These are phyloP conservation scores for Epizoanthus illoricatus DNA, from an alignment of 92 coral and sea anemone species.

Conservation along the genomic window DNA sequence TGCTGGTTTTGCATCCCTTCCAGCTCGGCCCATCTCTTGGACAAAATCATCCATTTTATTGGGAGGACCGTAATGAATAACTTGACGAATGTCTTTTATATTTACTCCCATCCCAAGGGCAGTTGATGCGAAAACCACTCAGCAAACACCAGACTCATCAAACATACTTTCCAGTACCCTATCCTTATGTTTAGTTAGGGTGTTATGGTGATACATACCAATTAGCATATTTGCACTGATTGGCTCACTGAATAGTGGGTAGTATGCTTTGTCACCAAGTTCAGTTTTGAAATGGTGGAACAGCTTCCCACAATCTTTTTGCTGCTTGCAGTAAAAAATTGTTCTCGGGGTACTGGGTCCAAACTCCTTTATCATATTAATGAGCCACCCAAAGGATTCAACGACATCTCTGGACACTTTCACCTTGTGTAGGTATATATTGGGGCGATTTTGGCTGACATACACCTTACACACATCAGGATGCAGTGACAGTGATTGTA, in stretches of 20 bases:
- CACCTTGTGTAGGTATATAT: slow-evolving; percentile 34
- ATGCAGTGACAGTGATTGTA: slow-evolving; percentile 38
- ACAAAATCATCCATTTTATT: slow-evolving; percentile 51
- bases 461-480: slow-evolving; percentile 19
- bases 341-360: slow-evolving; percentile 37
- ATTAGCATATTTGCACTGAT: slow-evolving; percentile 16
- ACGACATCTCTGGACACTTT: slow-evolving; percentile 20
- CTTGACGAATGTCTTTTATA: slow-evolving; percentile 35
- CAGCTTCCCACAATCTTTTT: slow-evolving; percentile 62
- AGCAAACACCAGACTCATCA: slow-evolving; percentile 33
- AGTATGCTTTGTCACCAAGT: slow-evolving; percentile 37
- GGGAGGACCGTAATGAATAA: slow-evolving; percentile 57
- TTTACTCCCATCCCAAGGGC: slow-evolving; percentile 66
- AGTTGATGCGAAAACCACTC: slow-evolving; percentile 69
- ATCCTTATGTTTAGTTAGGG: slow-evolving; percentile 9
- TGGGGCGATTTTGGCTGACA: slow-evolving; percentile 38
- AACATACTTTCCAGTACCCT: slow-evolving; percentile 10
- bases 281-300: slow-evolving; percentile 42
- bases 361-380: slow-evolving; percentile 31
- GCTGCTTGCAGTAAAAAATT: slow-evolving; percentile 57
- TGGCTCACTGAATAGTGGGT: slow-evolving; percentile 13
- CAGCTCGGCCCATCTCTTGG: slow-evolving; percentile 63
- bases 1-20: slow-evolving; percentile 42
- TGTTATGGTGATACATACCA: slow-evolving; percentile 32
- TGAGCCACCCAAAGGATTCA: slow-evolving; percentile 39